Conservation (phyloP, 30 jellyfish, hydroid and myxozoan species). For the Aurelia sp. region DNA sequence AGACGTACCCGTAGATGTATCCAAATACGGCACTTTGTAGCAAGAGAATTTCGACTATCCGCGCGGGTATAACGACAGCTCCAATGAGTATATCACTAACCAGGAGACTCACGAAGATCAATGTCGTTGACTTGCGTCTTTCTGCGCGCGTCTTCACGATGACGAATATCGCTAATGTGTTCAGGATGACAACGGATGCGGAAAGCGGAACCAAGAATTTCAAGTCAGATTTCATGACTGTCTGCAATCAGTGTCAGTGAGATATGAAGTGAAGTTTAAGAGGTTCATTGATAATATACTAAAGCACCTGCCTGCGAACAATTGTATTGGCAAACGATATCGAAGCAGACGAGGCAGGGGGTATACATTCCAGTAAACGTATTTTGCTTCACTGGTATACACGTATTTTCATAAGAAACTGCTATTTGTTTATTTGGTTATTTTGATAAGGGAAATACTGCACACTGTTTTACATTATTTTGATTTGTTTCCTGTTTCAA, state of each 20-base stretch:
- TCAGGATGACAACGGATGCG: slow-evolving; percentile 31
- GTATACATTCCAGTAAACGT: too few relatives aligned
- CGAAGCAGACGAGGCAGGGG: too few relatives aligned
- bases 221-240: slow-evolving; percentile 47
- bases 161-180: slow-evolving; percentile 34
- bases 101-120: slow-evolving; percentile 40
- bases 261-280: not conserved
- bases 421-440: too few relatives aligned
- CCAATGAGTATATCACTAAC: slow-evolving; percentile 57
- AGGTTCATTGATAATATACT: not conserved
- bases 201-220: slow-evolving; percentile 54
- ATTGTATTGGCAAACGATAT: not conserved
- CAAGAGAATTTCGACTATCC: slow-evolving; percentile 37
- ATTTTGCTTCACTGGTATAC: too few relatives aligned
- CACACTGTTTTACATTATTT: too few relatives aligned
- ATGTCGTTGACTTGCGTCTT: slow-evolving; percentile 49
- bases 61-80: slow-evolving; percentile 48
- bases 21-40: slow-evolving; percentile 41
- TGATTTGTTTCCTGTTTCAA: too few relatives aligned
- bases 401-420: too few relatives aligned
- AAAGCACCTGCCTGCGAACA: not conserved
- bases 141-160: slow-evolving; percentile 8
- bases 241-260: not conserved
- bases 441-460: too few relatives aligned
- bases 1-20: slow-evolving; percentile 45